A percentile compares a stretch with the other conserved stretches of the same genome.
Conservation (phyloP, 2,113 vertebrate species). For the Myrmophylax atrothorax region DNA sequence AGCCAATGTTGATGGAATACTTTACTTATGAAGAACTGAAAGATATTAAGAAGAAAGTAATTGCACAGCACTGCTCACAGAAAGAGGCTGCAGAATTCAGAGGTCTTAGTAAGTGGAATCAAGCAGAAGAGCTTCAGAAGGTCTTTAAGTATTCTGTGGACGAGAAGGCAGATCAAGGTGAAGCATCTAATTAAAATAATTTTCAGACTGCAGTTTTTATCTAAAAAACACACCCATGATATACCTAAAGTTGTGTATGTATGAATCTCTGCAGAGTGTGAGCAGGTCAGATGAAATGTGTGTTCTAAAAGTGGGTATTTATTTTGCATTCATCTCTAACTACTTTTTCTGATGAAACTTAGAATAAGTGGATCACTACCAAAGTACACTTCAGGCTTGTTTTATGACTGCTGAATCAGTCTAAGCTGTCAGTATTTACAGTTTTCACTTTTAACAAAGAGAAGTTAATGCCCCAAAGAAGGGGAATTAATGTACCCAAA, state of each 20-base stretch:
- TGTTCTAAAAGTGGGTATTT: not conserved
- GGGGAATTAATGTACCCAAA: not conserved
- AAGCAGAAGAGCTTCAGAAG: slow-evolving; percentile 92
- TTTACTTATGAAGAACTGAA: slow-evolving; percentile 97
- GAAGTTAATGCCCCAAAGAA: not conserved
- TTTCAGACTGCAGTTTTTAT: not conserved
- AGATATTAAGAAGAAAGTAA: slow-evolving; percentile 98
- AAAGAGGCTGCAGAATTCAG: slow-evolving; percentile 85
- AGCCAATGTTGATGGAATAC: slow-evolving; percentile 99
- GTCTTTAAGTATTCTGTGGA: slow-evolving; percentile 93
- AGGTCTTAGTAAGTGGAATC: slow-evolving; percentile 89
- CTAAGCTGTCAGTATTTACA: not conserved
- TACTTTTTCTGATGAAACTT: not conserved
- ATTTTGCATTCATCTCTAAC: not conserved
- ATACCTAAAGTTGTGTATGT: not conserved
- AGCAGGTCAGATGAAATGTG: not conserved
- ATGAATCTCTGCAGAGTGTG: not conserved
- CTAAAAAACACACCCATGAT: not conserved
- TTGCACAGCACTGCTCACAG: slow-evolving; percentile 91
- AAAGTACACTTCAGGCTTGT: not conserved
- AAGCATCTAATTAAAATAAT: slow-evolving; percentile 49
- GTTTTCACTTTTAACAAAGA: not conserved
- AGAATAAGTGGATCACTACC: not conserved
- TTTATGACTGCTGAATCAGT: not conserved
- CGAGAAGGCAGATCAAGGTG: slow-evolving; percentile 90